Evolutionary conservation across 2,113 vertebrate genomes (phyloP).

Genomic region (Edolisoma coerulescens): DNA sequence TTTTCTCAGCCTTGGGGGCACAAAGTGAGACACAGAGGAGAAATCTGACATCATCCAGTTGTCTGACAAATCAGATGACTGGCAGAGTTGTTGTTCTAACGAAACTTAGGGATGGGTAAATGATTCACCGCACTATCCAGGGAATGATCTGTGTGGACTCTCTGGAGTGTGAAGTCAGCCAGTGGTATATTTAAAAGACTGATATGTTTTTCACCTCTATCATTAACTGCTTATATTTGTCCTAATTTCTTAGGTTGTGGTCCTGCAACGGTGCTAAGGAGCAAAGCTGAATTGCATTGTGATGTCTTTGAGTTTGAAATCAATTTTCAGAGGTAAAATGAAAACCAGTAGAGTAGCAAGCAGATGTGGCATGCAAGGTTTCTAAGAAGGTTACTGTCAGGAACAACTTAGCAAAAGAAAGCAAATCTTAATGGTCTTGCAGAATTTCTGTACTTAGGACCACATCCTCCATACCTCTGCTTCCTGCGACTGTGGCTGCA

Average conservation of each 20-base stretch:
- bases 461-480: background rate
- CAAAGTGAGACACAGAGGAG: background rate
- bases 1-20: constrained; percentile 15
- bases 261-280: background rate
- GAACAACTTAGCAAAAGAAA: background rate
- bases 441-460: background rate
- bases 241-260: background rate
- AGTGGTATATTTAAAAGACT: background rate
- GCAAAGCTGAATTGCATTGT: background rate
- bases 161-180: background rate
- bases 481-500: background rate
- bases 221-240: background rate
- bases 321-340: background rate
- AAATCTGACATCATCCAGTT: constrained; percentile 20
- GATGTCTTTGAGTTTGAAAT: background rate
- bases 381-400: background rate
- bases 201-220: background rate
- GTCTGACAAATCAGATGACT: constrained; percentile 25
- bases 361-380: background rate
- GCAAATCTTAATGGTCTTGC: background rate
- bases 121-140: background rate
- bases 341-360: background rate
- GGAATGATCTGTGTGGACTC: background rate
- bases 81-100: background rate
- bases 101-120: background rate